phyloP scores from a whole-genome alignment of 2,888 invertebrate genomes.

The Perizoma affinitatum region DNA sequence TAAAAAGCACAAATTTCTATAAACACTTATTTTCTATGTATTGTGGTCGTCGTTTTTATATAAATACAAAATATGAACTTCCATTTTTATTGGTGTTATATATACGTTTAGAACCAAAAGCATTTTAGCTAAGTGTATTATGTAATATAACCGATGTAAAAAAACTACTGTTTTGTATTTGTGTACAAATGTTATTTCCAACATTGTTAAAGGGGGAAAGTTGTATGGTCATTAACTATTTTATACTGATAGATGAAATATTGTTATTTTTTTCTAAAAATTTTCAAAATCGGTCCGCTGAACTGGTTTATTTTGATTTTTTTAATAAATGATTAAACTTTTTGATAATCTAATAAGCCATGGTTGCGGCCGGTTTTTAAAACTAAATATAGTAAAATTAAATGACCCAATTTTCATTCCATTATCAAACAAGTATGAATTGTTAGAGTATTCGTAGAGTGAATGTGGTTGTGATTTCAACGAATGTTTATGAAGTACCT shows the following conservation, averaged over 20 bases:
- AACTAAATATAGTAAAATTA: too few species aligned
- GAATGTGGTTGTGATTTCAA: constrained; percentile 31
- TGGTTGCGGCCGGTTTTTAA: too few species aligned
- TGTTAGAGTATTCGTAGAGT: not conserved
- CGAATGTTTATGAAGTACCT: constrained; percentile 12
- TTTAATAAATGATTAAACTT: too few species aligned
- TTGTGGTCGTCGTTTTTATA: constrained; percentile 63
- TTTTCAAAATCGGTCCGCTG: too few species aligned
- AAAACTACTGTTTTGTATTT: constrained; percentile 67
- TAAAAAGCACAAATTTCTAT: constrained; percentile 71
- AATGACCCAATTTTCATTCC: too few species aligned
- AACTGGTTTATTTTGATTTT: too few species aligned
- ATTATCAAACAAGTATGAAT: too few species aligned
- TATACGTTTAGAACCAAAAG: constrained; percentile 62
- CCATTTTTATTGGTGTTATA: constrained; percentile 67
- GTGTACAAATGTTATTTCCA: constrained; percentile 59
- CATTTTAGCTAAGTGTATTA: constrained; percentile 40
- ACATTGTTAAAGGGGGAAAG: constrained; percentile 54
- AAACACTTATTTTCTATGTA: constrained; percentile 64
- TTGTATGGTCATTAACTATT: constrained; percentile 38
- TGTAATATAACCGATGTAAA: constrained; percentile 37
- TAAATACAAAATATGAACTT: constrained; percentile 44
- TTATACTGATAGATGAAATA: too few species aligned
- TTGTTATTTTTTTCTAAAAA: too few species aligned
- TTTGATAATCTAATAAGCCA: too few species aligned